Evolutionary conservation across 23 tunicate genomes (phyloP), one percentile per base, ranked within the genome.

Genomic region (Diplosoma virens): DNA sequence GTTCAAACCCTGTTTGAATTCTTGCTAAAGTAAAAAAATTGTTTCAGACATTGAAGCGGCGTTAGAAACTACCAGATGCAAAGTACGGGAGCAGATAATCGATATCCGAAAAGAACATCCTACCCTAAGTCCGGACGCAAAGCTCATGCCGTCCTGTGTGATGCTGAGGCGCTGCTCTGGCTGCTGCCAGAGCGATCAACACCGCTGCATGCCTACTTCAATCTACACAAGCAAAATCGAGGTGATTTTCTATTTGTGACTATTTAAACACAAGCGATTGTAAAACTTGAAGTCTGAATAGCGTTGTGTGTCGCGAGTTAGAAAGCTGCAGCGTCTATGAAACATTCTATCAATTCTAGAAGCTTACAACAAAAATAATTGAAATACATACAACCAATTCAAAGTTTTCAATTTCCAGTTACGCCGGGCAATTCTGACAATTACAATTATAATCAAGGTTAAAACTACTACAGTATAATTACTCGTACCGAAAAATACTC

Each of bases 81-180:
- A 71, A 18, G 96, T 89, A 30, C 76, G 96, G 27, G 96, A 89
- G 47, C 84, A 73, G 45, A 78, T 89, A n/a, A 75, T 89, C 1
- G 77, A 78, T 77, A 78, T 89, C 58, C 83, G 96, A 50, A 37
- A 78, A 22, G 28, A 58, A 5, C 88, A 89, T 59, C 82, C 96
- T 18, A 58, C 75, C 28, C 73, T 89, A 1, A 88, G 88, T 3
- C 63, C 96, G 21, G 47, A 89, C 61, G 96, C 82, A 21, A 59
- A 59, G 23, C 72, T 55, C 28, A 68, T 47, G 52, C 96, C 96
- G 25, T 82, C 88, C 25, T 89, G 96, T 45, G 88, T 89, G 6
- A 26, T 66, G 5, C 66, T 89, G 7, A 54, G 82, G 28, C 71
- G 78, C 48, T 89, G 96, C 33, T 82, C 96, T 0, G 96, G 96